Conservation (phyloP, 2,797 vertebrate genomes). For the Borostomias antarcticus region DNA sequence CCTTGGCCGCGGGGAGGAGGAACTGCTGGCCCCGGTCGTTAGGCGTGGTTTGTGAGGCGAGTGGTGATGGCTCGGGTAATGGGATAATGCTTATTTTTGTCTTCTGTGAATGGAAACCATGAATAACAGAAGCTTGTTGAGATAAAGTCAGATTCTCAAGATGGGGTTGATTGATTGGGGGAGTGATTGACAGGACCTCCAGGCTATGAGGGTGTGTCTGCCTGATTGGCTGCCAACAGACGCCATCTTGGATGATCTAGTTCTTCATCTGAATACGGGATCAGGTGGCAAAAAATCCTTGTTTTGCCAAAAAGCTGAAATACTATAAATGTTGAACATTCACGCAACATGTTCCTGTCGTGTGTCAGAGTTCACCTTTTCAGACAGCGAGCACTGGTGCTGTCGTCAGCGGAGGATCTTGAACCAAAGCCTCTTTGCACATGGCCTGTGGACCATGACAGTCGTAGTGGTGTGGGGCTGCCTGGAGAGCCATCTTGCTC, state of each 20-base stretch:
- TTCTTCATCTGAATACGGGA: too few species aligned
- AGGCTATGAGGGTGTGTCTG: slow-evolving; percentile 48
- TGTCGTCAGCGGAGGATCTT: slow-evolving; percentile 53
- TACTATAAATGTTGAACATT: too few species aligned
- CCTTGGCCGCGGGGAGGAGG: not conserved
- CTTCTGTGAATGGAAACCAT: slow-evolving; percentile 52
- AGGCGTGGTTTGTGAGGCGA: not conserved
- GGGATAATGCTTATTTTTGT: slow-evolving; percentile 44
- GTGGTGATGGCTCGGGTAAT: slow-evolving; percentile 28
- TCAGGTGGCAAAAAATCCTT: too few species aligned
- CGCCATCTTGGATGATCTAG: slow-evolving; percentile 58
- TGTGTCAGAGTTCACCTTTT: too few species aligned
- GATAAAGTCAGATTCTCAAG: slow-evolving; percentile 74
- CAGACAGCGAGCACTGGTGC: slow-evolving; percentile 8
- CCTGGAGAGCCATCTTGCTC: too few species aligned
- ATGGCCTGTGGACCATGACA: slow-evolving; percentile 68
- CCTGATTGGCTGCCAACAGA: slow-evolving; percentile 39
- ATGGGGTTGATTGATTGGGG: slow-evolving; percentile 67
- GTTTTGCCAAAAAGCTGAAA: too few species aligned
- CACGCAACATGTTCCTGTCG: too few species aligned
- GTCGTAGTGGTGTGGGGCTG: slow-evolving; percentile 54
- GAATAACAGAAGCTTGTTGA: slow-evolving; percentile 68
- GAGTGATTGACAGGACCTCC: slow-evolving; percentile 69
- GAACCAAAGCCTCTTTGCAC: slow-evolving; percentile 53
- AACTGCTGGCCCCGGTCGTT: not conserved